phyloP scores from a whole-genome alignment of 2,113 vertebrate genomes.

The Bombycilla garrulus region DNA sequence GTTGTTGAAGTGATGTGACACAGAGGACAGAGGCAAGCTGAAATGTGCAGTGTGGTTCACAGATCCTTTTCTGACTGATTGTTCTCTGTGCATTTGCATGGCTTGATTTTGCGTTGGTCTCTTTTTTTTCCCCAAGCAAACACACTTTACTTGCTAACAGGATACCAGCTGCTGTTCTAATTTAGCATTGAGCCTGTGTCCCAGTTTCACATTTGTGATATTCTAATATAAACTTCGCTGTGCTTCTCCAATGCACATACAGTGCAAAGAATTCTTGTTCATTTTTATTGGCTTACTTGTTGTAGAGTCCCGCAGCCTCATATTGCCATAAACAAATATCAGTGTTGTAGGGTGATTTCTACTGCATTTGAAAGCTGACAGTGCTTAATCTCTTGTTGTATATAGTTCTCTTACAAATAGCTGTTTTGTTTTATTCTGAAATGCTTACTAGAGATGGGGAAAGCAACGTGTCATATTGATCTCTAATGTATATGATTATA shows the following conservation, averaged over 20 bases:
- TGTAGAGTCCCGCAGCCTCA: neutral
- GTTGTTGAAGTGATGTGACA: neutral
- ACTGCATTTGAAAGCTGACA: neutral
- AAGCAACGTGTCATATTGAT: conserved; percentile 33
- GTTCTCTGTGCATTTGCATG: conserved; percentile 10
- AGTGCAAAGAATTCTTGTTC: neutral
- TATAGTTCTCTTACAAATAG: neutral
- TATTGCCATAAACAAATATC: neutral
- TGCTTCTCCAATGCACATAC: neutral
- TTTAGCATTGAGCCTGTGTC: conserved; percentile 49
- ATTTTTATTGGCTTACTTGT: neutral
- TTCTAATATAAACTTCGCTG: conserved; percentile 44
- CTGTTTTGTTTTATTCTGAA: neutral
- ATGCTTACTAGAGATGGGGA: neutral
- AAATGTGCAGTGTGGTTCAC: neutral
- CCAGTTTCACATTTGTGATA: conserved; percentile 62
- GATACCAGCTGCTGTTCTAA: conserved; percentile 66
- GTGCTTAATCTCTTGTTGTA: neutral
- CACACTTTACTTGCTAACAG: conserved; percentile 54
- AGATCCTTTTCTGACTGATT: neutral
- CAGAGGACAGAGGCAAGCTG: neutral
- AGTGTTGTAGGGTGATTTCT: neutral
- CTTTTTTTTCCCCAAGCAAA: conserved; percentile 26
- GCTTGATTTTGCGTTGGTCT: conserved; percentile 16
- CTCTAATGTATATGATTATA: conserved; percentile 16